Evolutionary conservation across 1,140 invertebrate species (phyloP).

Genomic region (Ceratosolen fusciceps): DNA sequence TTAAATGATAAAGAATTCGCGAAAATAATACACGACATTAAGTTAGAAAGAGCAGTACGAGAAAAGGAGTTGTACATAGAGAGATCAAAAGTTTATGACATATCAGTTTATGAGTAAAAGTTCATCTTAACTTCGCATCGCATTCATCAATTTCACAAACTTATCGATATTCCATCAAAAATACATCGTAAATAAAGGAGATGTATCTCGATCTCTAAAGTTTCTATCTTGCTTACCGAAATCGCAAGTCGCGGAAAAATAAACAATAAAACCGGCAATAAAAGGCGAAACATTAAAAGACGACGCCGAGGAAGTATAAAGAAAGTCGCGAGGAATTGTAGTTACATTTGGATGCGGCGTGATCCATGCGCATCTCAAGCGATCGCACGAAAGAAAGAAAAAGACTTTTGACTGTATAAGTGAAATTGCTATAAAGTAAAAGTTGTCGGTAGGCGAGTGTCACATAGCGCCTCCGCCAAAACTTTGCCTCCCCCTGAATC

Average conservation of each 20-base stretch:
- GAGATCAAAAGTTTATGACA: constrained; percentile 9
- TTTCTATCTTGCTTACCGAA: constrained; percentile 6
- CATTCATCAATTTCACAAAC: constrained; percentile 15
- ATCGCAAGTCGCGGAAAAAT: constrained; percentile 8
- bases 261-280: constrained; percentile 3
- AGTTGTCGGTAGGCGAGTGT: neutral
- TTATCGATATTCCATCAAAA: constrained; percentile 40
- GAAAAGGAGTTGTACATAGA: neutral
- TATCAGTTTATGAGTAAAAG: constrained; percentile 19
- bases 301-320: neutral
- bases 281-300: constrained; percentile 6
- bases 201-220: constrained; percentile 29
- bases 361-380: neutral
- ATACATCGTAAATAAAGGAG: constrained; percentile 35
- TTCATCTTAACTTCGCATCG: constrained; percentile 2
- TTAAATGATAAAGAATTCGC: neutral
- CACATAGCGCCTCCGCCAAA: neutral
- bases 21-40: neutral
- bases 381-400: constrained; percentile 28
- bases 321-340: constrained; percentile 15
- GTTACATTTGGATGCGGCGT: constrained; percentile 19
- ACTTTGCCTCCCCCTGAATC: constrained; percentile 14
- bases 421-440: constrained; percentile 21
- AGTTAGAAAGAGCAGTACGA: neutral
- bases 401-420: neutral